Conservation (phyloP, 2,888 invertebrate species). For the Habroteleia sp. region DNA sequence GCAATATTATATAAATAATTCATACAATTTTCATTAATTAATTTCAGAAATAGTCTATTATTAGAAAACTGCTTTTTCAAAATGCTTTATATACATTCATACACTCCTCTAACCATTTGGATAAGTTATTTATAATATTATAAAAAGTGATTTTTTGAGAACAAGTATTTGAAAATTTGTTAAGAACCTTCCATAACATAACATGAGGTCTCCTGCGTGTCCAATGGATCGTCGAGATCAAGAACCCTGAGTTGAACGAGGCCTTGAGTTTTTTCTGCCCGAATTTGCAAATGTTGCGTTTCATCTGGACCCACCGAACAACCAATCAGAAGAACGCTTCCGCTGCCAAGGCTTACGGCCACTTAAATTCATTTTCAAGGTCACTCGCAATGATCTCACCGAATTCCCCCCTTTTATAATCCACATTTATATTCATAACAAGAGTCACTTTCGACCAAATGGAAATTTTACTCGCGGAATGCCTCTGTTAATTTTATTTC, state of each 20-base stretch:
- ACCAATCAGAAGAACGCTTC: constrained; percentile 76
- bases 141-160: too few relatives aligned
- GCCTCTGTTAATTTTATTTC: background rate
- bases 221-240: constrained; percentile 71
- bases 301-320: constrained; percentile 38
- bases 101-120: too few relatives aligned
- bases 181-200: constrained; percentile 77
- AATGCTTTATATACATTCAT: too few relatives aligned
- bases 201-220: constrained; percentile 78
- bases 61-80: too few relatives aligned
- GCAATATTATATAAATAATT: constrained; percentile 12
- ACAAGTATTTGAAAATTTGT: constrained; percentile 8
- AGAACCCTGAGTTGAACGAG: constrained; percentile 77
- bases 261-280: constrained; percentile 79
- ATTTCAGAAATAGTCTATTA: background rate
- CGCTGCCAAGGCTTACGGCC: constrained; percentile 79
- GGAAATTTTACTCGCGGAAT: background rate
- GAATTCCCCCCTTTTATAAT: constrained; percentile 21
- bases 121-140: too few relatives aligned
- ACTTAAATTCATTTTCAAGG: constrained; percentile 77
- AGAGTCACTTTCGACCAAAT: constrained; percentile 29
- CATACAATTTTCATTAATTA: constrained; percentile 3
- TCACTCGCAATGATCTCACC: constrained; percentile 68
- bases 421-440: constrained; percentile 30
- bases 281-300: constrained; percentile 31